Evolutionary conservation across 2,797 vertebrate species (phyloP).

Genomic region (Sebastes umbrosus): DNA sequence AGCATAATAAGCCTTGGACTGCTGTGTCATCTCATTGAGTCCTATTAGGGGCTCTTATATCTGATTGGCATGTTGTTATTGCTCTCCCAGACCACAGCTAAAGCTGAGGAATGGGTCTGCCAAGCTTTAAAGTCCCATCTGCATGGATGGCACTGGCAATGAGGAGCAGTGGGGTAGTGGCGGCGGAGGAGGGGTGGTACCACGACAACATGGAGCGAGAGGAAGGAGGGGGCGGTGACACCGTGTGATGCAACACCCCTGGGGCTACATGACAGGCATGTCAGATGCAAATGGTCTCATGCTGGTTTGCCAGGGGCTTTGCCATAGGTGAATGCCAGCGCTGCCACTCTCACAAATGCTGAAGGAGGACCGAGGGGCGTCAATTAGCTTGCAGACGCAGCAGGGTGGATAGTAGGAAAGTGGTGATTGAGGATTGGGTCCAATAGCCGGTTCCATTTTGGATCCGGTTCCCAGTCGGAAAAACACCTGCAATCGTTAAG

Average conservation of each 20-base stretch:
- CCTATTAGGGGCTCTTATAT: slow-evolving; percentile 64
- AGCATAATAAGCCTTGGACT: slow-evolving; percentile 53
- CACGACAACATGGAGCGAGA: slow-evolving; percentile 15
- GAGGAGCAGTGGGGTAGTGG: background rate
- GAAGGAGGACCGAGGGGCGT: slow-evolving; percentile 10
- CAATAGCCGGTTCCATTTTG: background rate
- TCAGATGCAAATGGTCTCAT: slow-evolving; percentile 45
- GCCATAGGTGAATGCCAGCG: slow-evolving; percentile 61
- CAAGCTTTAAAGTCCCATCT: slow-evolving; percentile 40
- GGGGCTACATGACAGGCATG: slow-evolving; percentile 41
- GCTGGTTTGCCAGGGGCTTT: slow-evolving; percentile 49
- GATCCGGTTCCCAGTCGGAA: background rate
- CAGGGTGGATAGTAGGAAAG: background rate
- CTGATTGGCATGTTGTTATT: slow-evolving; percentile 65
- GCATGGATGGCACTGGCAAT: slow-evolving; percentile 25
- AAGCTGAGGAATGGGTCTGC: slow-evolving; percentile 50
- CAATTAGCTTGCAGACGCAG: slow-evolving; percentile 7
- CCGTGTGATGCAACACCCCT: slow-evolving; percentile 19
- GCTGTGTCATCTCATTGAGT: slow-evolving; percentile 63
- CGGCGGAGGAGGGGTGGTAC: background rate
- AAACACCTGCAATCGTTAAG: background rate
- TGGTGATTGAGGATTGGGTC: background rate
- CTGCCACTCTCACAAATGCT: slow-evolving; percentile 54
- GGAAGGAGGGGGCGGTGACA: slow-evolving; percentile 17
- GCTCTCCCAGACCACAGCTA: slow-evolving; percentile 50